These are phyloP conservation scores for Amblyjoppa fuscipennis DNA, from an alignment of 2,888 invertebrate genomes.

Conservation along the genomic window DNA sequence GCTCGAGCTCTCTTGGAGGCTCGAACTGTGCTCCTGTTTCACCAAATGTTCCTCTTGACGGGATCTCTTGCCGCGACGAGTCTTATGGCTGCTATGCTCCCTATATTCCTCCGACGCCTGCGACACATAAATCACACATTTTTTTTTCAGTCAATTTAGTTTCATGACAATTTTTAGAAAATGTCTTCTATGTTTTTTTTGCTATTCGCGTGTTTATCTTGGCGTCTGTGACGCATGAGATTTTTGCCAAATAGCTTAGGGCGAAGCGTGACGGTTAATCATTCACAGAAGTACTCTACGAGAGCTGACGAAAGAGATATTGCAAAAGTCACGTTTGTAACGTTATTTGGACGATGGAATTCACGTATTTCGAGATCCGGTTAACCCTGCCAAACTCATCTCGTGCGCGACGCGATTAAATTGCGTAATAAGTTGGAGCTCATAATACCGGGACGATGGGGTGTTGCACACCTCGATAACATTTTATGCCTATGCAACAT, in stretches of 20 bases:
- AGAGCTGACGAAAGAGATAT: conserved; percentile 37
- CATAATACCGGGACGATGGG: conserved; percentile 41
- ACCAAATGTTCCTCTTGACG: conserved; percentile 80
- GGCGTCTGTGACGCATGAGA: conserved; percentile 23
- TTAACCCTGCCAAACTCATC: conserved; percentile 74
- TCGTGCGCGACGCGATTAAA: conserved; percentile 71
- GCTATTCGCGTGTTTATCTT: conserved; percentile 3
- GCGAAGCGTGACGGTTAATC: conserved; percentile 47
- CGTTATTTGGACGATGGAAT: conserved; percentile 70
- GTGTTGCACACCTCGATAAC: conserved; percentile 45
- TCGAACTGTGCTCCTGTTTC: conserved; percentile 78
- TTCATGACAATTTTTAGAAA: neutral
- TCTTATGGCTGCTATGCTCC: conserved; percentile 82
- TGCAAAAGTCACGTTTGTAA: conserved; percentile 49
- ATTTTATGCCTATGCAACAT: too few relatives aligned
- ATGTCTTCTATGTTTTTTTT: neutral
- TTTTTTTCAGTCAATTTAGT: conserved; percentile 9
- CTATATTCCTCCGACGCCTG: conserved; percentile 84
- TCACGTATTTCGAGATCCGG: conserved; percentile 75
- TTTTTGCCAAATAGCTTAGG: conserved; percentile 34
- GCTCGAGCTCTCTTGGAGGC: conserved; percentile 79
- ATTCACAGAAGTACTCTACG: conserved; percentile 20
- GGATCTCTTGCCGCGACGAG: conserved; percentile 77
- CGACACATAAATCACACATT: conserved; percentile 53
- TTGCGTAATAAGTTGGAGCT: conserved; percentile 71